Evolutionary conservation across 2,113 vertebrate genomes (phyloP).

Genomic region (Hippocampus mohnikei): DNA sequence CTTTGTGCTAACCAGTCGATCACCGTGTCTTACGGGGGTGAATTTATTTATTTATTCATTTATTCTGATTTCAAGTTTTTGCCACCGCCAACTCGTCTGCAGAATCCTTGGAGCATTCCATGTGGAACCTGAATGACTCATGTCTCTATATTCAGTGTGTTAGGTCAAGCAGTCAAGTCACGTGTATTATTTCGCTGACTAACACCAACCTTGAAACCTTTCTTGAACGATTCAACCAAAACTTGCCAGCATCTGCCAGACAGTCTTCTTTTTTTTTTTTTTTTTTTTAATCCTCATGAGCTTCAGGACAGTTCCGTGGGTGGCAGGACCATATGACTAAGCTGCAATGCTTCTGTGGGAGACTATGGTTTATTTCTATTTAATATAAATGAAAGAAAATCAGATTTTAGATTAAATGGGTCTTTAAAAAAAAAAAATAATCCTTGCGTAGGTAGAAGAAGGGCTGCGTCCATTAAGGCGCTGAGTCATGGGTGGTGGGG

Average conservation of each 20-base stretch:
- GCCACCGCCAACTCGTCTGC: no score
- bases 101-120: no score
- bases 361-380: conserved; percentile 51
- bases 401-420: neutral
- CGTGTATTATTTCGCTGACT: neutral
- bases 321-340: conserved; percentile 48
- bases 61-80: no score
- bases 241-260: conserved; percentile 27
- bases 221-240: neutral
- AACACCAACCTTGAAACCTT: neutral
- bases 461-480: conserved; percentile 35
- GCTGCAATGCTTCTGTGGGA: conserved; percentile 34
- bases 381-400: conserved; percentile 26
- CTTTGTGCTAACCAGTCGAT: no score
- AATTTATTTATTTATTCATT: no score
- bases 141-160: no score
- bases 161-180: neutral
- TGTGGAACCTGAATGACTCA: no score
- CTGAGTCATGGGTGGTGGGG: conserved; percentile 47
- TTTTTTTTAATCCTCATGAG: conserved; percentile 31
- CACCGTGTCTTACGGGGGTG: no score
- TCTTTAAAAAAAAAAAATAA: neutral
- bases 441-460: conserved; percentile 38
- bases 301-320: conserved; percentile 33
- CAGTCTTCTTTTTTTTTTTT: neutral